Evolutionary conservation across 2,113 vertebrate genomes (phyloP).

Genomic region (Sinocyclocheilus rhinocerous): DNA sequence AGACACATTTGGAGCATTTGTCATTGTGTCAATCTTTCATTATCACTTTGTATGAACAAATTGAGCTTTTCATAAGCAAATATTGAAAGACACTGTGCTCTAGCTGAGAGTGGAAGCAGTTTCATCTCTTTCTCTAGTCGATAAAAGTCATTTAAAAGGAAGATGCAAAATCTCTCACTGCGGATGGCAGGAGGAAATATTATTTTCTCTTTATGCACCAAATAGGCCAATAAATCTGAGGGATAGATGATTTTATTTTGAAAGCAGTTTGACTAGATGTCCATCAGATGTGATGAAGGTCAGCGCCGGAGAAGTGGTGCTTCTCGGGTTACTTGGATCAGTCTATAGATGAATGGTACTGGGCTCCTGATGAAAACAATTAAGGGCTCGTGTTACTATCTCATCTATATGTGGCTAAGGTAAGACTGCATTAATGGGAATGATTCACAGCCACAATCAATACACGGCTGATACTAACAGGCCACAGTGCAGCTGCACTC

Average conservation of each 20-base stretch:
- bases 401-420: constrained; percentile 67
- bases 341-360: constrained; percentile 46
- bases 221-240: constrained; percentile 17
- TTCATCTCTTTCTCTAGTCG: constrained; percentile 9
- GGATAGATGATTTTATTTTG: neutral
- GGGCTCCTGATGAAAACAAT: constrained; percentile 63
- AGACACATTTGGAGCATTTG: neutral
- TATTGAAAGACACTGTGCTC: neutral
- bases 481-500: constrained; percentile 49
- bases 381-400: constrained; percentile 71
- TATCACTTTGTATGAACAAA: constrained; percentile 12
- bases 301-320: constrained; percentile 36
- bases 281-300: constrained; percentile 62
- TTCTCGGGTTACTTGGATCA: constrained; percentile 65
- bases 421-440: constrained; percentile 73
- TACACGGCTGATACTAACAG: constrained; percentile 63
- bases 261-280: constrained; percentile 25
- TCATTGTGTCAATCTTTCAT: neutral
- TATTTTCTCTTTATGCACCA: constrained; percentile 18
- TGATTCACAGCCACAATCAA: constrained; percentile 62
- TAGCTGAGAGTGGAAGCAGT: neutral
- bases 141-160: constrained; percentile 18
- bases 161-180: neutral
- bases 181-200: neutral
- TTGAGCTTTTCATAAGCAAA: constrained; percentile 11